Evolutionary conservation across 1,140 invertebrate genomes (phyloP).

Genomic region (Saccostrea glomerata): DNA sequence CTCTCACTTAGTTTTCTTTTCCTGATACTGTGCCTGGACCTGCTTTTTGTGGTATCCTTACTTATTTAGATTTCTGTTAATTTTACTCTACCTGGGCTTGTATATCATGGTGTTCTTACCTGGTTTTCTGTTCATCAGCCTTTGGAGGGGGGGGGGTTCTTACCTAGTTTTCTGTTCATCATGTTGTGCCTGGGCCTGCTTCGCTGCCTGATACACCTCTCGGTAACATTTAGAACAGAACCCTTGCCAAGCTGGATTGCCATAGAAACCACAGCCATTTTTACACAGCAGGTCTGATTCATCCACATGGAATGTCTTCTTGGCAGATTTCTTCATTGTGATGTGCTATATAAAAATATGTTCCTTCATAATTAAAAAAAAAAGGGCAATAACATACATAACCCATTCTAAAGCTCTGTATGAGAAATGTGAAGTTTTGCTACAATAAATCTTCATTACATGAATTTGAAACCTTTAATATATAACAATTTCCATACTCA

Average conservation of each 20-base stretch:
- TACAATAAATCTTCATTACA: no score
- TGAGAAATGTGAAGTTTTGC: no score
- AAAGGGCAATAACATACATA: no score
- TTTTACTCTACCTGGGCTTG: constrained; percentile 63
- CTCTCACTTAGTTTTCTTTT: constrained; percentile 24
- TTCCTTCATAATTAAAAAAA: background rate
- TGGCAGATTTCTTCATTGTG: constrained; percentile 23
- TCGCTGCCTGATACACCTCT: constrained; percentile 76
- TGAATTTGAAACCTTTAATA: no score
- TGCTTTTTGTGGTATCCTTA: background rate
- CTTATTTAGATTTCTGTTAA: background rate
- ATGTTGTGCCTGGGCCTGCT: constrained; percentile 67
- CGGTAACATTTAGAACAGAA: constrained; percentile 95
- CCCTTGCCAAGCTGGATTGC: constrained; percentile 97
- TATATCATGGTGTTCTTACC: constrained; percentile 37
- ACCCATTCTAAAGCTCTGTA: no score
- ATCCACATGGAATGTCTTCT: constrained; percentile 84
- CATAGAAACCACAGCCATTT: constrained; percentile 97
- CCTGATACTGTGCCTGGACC: constrained; percentile 71
- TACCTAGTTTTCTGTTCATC: constrained; percentile 53
- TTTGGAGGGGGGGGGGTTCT: constrained; percentile 62
- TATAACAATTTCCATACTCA: no score
- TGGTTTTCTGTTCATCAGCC: constrained; percentile 57
- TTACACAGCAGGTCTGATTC: constrained; percentile 94
- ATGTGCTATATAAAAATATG: background rate